Evolutionary conservation across 2,113 vertebrate genomes (phyloP).

Genomic region (Dicerorhinus sumatrensis): DNA sequence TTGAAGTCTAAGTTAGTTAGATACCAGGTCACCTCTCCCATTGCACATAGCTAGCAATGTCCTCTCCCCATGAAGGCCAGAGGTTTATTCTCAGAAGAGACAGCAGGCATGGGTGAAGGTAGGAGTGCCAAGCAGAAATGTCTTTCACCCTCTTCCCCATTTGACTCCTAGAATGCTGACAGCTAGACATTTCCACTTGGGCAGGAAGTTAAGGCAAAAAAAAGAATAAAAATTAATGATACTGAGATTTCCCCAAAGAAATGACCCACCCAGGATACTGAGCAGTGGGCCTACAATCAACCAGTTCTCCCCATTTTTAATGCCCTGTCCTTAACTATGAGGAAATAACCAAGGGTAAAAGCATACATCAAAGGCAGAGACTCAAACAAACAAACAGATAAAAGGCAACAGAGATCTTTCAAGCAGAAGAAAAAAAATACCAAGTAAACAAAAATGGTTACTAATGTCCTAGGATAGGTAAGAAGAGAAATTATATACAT

Average conservation of each 20-base stretch:
- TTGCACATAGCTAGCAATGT: neutral
- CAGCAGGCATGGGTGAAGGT: neutral
- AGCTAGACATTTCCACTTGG: neutral
- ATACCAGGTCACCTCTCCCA: neutral
- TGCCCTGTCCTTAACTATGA: neutral
- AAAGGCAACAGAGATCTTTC: neutral
- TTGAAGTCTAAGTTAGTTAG: neutral
- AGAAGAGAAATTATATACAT: neutral
- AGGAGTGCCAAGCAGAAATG: neutral
- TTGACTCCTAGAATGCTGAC: neutral
- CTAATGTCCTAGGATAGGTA: neutral
- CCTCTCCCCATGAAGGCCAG: neutral
- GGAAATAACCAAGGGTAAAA: neutral
- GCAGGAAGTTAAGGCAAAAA: neutral
- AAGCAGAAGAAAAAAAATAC: neutral
- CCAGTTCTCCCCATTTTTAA: neutral
- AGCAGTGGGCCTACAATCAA: neutral
- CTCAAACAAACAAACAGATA: neutral
- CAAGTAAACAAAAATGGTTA: neutral
- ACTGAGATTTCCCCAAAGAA: neutral
- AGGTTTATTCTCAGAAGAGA: neutral
- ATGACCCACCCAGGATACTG: neutral
- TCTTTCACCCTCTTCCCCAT: neutral
- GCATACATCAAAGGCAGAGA: neutral
- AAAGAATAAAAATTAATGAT: neutral